Base-by-base conservation (phyloP, 2,113 vertebrate genomes). In the Ammodytes marinus region DNA sequence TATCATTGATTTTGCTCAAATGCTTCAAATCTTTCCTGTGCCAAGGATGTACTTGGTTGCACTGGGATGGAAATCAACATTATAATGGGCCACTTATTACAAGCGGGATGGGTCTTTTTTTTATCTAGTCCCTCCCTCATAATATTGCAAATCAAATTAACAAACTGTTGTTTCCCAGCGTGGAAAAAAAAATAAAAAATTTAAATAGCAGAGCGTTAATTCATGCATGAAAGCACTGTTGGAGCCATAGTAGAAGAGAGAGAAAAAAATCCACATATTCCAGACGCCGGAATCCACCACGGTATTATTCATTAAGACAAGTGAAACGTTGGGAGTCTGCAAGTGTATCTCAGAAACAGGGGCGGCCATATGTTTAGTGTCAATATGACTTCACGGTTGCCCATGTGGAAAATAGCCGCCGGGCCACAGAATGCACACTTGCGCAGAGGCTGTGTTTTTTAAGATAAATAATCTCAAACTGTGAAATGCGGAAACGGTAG, bases 251-350 rank as follows among this genome's bases (percentile, higher is more conserved):
- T 27, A 27, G 27, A 27, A 27, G 27, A 27, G 27, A 27, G 27
- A 27, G 27, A 27, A 91, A 80, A 91, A 91, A 86, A 84, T 68
- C 83, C 77, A 82, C 84, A 86, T 86, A 92, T 92, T 93, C 90
- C 91, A 91, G 94, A 94, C 82, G 88, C 89, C 65, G 59, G 88
- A 92, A 92, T 91, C 79, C 94, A 94, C 92, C 92, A 78, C 90
- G 91, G 94, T 92, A 93, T 95, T 95, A 95, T 95, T 94, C 94
- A 95, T 94, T 94, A 94, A 94, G 94, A 95, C 94, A 94, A 95
- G 89, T 93, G 91, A 95, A 94, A 95, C 86, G 89, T 89, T 84
- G 85, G 87, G 86, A 93, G 92, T 94, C 92, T 94, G 89, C 84
- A 72, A 94, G 93, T 90, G 90, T 92, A 93, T 95, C 93, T 94